Evolutionary conservation across 2,888 invertebrate genomes (phyloP), one percentile per base, ranked within the genome.

Genomic region (Rhamnusium bicolor): DNA sequence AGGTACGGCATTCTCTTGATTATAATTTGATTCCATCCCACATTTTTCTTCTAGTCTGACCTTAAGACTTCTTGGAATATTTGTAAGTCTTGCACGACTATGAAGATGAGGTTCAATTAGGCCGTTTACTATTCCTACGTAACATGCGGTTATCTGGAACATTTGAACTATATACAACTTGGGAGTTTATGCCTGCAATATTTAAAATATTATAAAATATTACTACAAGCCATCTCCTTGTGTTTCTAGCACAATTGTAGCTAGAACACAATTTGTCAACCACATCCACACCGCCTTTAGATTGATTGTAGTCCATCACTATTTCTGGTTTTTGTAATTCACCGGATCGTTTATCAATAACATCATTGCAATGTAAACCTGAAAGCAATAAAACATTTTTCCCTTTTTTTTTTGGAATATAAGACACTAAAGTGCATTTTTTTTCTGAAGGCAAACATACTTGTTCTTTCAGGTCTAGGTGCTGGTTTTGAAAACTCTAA

Each of bases 401-500:
- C n/a, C n/a, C n/a, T n/a, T n/a, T 46, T 46, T n/a, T 46, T 46
- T n/a, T 46, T 10, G 2, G n/a, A 67, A 46, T 46, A 46, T n/a
- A n/a, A 46, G 10, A 46, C n/a, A n/a, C 5, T n/a, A 46, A 46
- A 46, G 46, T 46, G n/a, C 46, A 46, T 10, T n/a, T n/a, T n/a
- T n/a, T 10, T 2, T n/a, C 12, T n/a, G 8, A 46, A 46, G 2
- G 12, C 75, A 72, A 77, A 77, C 51, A 74, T 62, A 21, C 47
- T 71, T 18, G 51, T 62, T 47, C 49, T 51, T 71, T 18, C 4
- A 46, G 61, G 65, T 27, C 74, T 62, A 12, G 49, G 53, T 67
- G 68, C 73, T 65, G 74, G 72, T 8, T 60, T 69, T 24, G 77
- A 62, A 66, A 78, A 77, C 51, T 58, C 53, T 12, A 72, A 18